Evolutionary conservation across 2,888 invertebrate genomes (phyloP).

Genomic region (Liodrosophila aerea): DNA sequence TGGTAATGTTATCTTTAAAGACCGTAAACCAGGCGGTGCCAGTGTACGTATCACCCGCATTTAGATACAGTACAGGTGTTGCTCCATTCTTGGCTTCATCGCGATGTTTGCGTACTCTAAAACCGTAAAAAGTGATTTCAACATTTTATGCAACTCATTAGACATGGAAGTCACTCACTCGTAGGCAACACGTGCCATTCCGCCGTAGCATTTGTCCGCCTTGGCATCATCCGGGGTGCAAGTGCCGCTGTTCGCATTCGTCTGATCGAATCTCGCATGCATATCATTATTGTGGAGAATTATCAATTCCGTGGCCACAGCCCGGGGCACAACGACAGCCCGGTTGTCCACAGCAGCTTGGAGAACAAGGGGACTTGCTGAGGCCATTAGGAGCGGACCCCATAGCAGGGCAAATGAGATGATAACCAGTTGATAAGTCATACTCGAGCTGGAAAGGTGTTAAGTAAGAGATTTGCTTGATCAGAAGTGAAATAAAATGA

Average conservation of each 20-base stretch:
- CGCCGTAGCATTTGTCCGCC: constrained; percentile 90
- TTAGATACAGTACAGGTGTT: constrained; percentile 85
- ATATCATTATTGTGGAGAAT: constrained; percentile 96
- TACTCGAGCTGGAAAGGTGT: no score
- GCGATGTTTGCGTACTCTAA: no score
- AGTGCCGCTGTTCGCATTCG: constrained; percentile 87
- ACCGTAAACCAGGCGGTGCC: constrained; percentile 92
- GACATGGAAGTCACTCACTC: constrained; percentile 62
- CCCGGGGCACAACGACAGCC: no score
- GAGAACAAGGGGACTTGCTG: no score
- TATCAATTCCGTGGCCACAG: constrained; percentile 84
- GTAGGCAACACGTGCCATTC: constrained; percentile 89
- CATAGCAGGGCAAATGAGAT: no score
- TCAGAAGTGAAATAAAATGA: not conserved
- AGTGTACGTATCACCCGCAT: constrained; percentile 94
- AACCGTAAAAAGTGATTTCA: no score
- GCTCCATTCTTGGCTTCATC: no score
- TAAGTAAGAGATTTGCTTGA: no score
- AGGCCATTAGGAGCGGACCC: no score
- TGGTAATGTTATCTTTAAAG: constrained; percentile 90
- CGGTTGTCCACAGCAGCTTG: no score
- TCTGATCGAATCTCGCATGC: constrained; percentile 93
- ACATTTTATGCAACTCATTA: no score
- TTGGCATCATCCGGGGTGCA: constrained; percentile 84
- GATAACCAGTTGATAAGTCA: no score